Conservation (phyloP, 2,113 vertebrate genomes). For the Nymphicus hollandicus region DNA sequence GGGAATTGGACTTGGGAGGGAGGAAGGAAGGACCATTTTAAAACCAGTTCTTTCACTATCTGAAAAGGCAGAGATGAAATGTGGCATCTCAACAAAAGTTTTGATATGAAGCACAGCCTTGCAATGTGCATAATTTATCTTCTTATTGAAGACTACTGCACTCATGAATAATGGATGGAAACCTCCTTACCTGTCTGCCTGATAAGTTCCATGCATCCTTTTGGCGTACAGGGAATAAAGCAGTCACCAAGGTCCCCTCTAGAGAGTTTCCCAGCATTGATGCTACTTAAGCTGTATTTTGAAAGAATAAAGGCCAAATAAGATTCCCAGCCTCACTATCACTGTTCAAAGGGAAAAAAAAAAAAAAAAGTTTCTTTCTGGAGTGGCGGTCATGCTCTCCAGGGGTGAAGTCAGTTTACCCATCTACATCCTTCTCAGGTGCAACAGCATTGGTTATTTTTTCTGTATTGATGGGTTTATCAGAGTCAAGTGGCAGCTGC, state of each 20-base stretch:
- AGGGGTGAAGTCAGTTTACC: conserved; percentile 72
- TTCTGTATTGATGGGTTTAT: conserved; percentile 88
- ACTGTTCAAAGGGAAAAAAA: background rate
- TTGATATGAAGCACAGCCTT: background rate
- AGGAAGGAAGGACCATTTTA: background rate
- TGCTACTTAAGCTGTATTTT: conserved; percentile 85
- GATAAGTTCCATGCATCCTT: conserved; percentile 97
- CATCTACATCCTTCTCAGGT: conserved; percentile 95
- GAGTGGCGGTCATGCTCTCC: background rate
- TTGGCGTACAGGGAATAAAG: conserved; percentile 96
- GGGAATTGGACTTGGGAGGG: background rate
- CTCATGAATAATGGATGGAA: background rate
- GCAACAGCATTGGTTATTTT: conserved; percentile 87
- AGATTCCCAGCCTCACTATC: background rate
- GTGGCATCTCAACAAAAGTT: background rate
- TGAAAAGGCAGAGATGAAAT: background rate
- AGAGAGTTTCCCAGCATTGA: conserved; percentile 93
- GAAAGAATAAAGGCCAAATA: conserved; percentile 12
- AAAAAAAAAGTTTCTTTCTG: background rate
- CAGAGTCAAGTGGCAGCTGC: conserved; percentile 91
- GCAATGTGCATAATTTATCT: background rate
- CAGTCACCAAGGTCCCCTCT: conserved; percentile 91
- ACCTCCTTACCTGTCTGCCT: conserved; percentile 82
- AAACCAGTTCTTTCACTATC: background rate
- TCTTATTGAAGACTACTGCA: background rate